Evolutionary conservation across 2,113 vertebrate species (phyloP).

Genomic region (Podarcis raffonei): DNA sequence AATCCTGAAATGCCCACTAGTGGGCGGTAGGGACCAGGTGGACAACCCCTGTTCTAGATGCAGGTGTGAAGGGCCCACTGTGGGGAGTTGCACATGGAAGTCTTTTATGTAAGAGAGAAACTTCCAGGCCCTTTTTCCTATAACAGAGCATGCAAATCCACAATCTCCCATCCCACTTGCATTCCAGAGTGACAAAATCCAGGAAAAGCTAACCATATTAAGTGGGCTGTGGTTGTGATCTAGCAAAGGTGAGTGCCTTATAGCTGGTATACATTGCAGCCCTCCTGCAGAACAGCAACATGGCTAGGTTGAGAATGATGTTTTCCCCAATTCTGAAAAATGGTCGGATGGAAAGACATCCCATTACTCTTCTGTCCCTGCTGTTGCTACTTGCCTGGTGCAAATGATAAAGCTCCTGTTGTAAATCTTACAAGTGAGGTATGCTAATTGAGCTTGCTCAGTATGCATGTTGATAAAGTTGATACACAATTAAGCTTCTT

Average conservation of each 20-base stretch:
- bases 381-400: background rate
- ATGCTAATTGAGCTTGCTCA: conserved; percentile 2
- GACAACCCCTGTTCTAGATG: background rate
- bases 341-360: background rate
- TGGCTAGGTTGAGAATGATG: background rate
- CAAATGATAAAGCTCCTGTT: conserved; percentile 8
- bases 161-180: background rate
- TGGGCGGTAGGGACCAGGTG: too few relatives aligned
- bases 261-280: background rate
- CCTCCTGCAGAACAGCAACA: background rate
- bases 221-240: background rate
- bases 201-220: background rate
- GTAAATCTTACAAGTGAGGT: conserved; percentile 2
- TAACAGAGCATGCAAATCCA: background rate
- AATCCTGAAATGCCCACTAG: too few relatives aligned
- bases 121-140: background rate
- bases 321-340: background rate
- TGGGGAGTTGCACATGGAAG: background rate
- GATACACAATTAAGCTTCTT: background rate
- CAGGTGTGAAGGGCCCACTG: background rate
- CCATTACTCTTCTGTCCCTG: background rate
- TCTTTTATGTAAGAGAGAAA: background rate
- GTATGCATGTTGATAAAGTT: conserved; percentile 11
- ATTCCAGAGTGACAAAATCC: background rate
- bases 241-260: background rate